Percentiles rank a stretch among this genome's conserved stretches.
Conservation (phyloP, 2,888 invertebrate genomes). For the Diadromus collaris region DNA sequence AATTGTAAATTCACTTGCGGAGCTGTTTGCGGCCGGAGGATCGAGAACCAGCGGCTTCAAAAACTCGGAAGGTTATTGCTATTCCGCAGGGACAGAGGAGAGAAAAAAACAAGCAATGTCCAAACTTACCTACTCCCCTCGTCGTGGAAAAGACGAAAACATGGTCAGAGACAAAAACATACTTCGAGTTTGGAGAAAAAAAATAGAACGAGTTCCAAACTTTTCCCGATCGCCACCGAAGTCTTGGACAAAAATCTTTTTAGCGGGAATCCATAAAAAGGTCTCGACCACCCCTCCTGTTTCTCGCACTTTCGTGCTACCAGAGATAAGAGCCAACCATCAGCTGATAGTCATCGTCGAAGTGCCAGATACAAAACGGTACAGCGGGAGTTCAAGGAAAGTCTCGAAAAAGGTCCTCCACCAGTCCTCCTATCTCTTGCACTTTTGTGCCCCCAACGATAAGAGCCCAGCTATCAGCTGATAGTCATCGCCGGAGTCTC, state of each 20-base stretch:
- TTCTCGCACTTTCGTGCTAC: neutral
- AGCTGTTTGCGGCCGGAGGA: conserved; percentile 14
- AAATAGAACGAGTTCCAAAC: too few species aligned
- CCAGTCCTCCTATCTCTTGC: neutral
- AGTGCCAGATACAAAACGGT: neutral
- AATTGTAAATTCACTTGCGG: conserved; percentile 52
- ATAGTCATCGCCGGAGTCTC: neutral
- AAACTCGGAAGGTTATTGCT: conserved; percentile 14
- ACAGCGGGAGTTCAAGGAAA: neutral
- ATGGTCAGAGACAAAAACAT: neutral
- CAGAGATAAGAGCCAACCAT: too few species aligned
- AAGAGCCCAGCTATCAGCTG: neutral
- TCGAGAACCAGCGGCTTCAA: neutral
- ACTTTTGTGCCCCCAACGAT: neutral
- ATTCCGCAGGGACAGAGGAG: neutral
- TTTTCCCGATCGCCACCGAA: too few species aligned
- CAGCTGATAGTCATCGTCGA: too few species aligned
- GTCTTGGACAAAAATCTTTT: too few species aligned
- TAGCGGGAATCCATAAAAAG: neutral
- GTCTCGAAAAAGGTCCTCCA: neutral
- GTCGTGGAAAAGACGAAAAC: conserved; percentile 4
- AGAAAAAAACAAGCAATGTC: conserved; percentile 20
- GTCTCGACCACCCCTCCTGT: neutral
- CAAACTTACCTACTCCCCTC: neutral
- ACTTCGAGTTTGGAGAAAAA: neutral